These are phyloP conservation scores for Cebus imitator DNA, from an alignment of 2,113 vertebrate genomes.

Conservation along the genomic window DNA sequence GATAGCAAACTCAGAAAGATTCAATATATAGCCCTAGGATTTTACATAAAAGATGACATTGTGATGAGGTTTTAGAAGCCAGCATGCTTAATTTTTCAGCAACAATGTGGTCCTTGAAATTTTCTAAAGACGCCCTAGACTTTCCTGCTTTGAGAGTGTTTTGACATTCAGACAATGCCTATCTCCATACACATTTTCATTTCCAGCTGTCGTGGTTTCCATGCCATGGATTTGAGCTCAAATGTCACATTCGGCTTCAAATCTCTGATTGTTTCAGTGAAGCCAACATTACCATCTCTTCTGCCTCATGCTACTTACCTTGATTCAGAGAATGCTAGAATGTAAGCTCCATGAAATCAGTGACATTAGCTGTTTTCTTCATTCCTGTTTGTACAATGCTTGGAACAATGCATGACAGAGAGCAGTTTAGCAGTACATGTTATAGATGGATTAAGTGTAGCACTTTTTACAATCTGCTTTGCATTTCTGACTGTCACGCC, in stretches of 20 bases:
- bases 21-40: not conserved
- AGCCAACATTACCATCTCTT: not conserved
- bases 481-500: not conserved
- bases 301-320: not conserved
- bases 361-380: not conserved
- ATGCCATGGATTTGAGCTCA: not conserved
- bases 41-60: not conserved
- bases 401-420: accelerated
- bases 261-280: not conserved
- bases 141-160: not conserved
- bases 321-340: not conserved
- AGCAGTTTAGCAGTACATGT: not conserved
- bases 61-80: not conserved
- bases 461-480: not conserved
- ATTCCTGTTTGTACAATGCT: not conserved
- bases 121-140: not conserved
- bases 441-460: accelerated
- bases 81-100: not conserved
- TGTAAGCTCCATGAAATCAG: not conserved
- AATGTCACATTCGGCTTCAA: not conserved
- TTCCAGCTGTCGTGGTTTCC: not conserved
- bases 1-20: not conserved
- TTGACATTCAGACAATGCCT: not conserved
- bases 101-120: not conserved
- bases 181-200: not conserved